Base-by-base conservation (phyloP, 2,113 vertebrate genomes). In the Aleadryas rufinucha region DNA sequence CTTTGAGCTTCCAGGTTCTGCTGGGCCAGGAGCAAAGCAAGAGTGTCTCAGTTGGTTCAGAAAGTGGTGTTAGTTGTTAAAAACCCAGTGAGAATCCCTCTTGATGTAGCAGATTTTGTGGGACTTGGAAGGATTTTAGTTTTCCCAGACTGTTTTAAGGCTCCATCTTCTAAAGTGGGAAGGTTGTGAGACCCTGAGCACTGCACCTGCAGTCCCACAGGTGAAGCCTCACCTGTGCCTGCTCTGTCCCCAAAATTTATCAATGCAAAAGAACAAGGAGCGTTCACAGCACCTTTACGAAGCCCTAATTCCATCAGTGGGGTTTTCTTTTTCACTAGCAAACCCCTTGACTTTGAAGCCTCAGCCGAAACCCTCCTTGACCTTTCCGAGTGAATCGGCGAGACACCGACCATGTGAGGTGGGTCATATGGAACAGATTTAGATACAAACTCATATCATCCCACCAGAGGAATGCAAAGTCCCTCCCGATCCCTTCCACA, bases 371-470 rank as follows among this genome's bases (percentile, higher is more conserved):
- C 75, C 39, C 97, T 80, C 60, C 84, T 82, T 98, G 96, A 98
- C 96, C 97, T 94, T 95, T 89, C 52, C 81, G 39, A 96, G 96
- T 42, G 63, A 94, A 95, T 59, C n/a, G 78, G 96, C 97, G 97
- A 98, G 97, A 98, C 98, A 98, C 86, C 63, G 91, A 94, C 98
- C 98, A 98, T 98, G 98, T 99, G 99, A 99, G 98, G 97, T 97
- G 97, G 98, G 98, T 99, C 99, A 99, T 99, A 99, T 98, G 99
- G 98, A 98, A 98, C 98, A 99, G 99, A 98, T 99, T 99, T 99
- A 99, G 98, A 98, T 70, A 96, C 96, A 97, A 98, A 97, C 97
- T 94, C 92, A 94, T 98, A 97, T 97, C 98, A 97, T 98, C 98
- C 98, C 94, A 96, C 95, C 95, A 84, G 16, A 98, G 98, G 98